Evolutionary conservation across 2,113 vertebrate genomes (phyloP).

Genomic region (Pelodiscus sinensis): DNA sequence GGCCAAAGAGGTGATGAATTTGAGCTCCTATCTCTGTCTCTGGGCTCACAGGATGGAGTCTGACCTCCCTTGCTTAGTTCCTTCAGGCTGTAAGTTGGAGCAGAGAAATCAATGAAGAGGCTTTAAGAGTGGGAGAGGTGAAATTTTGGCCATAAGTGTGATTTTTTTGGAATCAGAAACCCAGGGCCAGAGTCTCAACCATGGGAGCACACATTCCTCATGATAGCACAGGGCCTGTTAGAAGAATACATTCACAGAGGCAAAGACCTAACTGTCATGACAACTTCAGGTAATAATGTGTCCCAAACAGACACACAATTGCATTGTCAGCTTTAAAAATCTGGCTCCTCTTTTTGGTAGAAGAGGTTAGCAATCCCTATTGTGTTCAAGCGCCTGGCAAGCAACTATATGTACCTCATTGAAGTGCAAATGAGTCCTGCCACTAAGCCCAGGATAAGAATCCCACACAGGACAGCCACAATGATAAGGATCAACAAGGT

Average conservation of each 20-base stretch:
- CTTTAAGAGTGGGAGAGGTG: neutral
- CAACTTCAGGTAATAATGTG: neutral
- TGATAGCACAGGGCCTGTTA: neutral
- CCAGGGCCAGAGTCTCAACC: neutral
- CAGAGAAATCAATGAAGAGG: neutral
- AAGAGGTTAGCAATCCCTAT: neutral
- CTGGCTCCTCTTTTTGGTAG: neutral
- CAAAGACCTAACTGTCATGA: neutral
- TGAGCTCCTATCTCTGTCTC: neutral
- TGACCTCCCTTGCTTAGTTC: neutral
- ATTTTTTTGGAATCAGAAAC: neutral
- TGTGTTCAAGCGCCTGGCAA: neutral
- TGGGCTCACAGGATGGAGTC: neutral
- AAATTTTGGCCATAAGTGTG: neutral
- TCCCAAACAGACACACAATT: neutral
- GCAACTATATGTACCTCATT: slow-evolving; percentile 57
- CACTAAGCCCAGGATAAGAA: slow-evolving; percentile 53
- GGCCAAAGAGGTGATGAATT: neutral
- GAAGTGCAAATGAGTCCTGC: neutral
- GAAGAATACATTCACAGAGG: neutral
- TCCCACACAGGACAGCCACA: slow-evolving; percentile 60
- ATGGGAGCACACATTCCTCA: neutral
- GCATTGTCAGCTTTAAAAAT: neutral
- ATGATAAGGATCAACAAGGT: slow-evolving; percentile 75
- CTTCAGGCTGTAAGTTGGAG: neutral